These are phyloP conservation scores for Numenius phaeopus DNA, from an alignment of 2,797 vertebrate genomes.

Conservation along the genomic window DNA sequence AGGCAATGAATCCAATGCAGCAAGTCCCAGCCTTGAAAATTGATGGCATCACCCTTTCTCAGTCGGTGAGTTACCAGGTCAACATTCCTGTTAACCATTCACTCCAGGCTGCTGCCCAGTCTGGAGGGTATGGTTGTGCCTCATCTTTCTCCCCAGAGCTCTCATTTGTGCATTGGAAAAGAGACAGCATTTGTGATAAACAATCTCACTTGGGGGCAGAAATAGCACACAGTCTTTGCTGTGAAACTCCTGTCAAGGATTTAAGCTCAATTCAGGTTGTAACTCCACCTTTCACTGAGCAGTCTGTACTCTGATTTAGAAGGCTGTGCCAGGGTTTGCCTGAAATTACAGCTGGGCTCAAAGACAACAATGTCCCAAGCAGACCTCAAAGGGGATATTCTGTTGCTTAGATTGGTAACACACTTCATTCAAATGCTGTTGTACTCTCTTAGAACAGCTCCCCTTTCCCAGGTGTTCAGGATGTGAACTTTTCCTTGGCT, in stretches of 20 bases:
- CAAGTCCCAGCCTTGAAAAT: conserved; percentile 95
- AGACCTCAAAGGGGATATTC: not conserved
- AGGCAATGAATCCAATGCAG: conserved; percentile 91
- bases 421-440: not conserved
- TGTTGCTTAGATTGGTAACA: not conserved
- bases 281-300: not conserved
- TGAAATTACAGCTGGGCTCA: not conserved
- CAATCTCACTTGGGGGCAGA: not conserved
- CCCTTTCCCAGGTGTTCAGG: not conserved
- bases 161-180: not conserved
- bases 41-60: conserved; percentile 89
- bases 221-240: not conserved
- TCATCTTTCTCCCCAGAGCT: not conserved
- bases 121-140: not conserved
- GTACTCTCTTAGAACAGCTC: not conserved
- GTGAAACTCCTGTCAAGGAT: not conserved
- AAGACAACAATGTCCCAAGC: not conserved
- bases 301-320: not conserved
- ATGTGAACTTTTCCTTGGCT: not conserved
- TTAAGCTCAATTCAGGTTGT: not conserved
- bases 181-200: not conserved
- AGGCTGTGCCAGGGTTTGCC: not conserved
- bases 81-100: not conserved
- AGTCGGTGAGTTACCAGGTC: conserved; percentile 88
- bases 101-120: not conserved